phyloP scores from a whole-genome alignment of 2,797 vertebrate genomes.

The Sphenodon punctatus region DNA sequence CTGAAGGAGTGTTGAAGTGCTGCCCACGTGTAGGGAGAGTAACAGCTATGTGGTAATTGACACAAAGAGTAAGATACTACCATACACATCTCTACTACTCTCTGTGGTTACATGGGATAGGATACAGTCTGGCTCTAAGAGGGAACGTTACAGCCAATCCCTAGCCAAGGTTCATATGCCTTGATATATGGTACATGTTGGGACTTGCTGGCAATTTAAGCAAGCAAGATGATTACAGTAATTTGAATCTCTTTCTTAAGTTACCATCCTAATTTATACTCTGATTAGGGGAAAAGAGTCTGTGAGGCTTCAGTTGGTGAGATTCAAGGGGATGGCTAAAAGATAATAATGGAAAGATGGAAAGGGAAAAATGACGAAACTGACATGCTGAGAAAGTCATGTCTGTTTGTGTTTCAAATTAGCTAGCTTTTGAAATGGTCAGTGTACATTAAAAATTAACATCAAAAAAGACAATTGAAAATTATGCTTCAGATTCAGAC shows the following conservation, averaged over 20 bases:
- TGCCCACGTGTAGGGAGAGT: too few species aligned
- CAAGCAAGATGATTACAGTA: neutral
- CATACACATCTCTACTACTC: too few species aligned
- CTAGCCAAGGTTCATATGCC: too few species aligned
- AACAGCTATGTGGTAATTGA: too few species aligned
- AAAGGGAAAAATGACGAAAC: neutral
- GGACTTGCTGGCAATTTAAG: constrained; percentile 39
- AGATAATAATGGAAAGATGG: neutral
- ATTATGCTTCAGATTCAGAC: neutral
- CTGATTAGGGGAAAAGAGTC: constrained; percentile 43
- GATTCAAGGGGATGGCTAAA: neutral
- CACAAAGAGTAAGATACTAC: too few species aligned
- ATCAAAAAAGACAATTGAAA: neutral
- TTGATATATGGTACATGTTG: neutral
- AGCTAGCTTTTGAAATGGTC: neutral
- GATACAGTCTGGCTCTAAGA: too few species aligned
- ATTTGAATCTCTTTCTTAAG: constrained; percentile 13
- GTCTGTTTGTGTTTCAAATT: neutral
- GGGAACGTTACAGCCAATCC: too few species aligned
- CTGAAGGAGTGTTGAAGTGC: too few species aligned
- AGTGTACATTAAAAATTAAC: neutral
- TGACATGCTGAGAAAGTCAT: neutral
- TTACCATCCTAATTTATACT: constrained; percentile 11
- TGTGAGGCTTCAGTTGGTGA: constrained; percentile 46
- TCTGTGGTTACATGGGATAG: too few species aligned